Evolutionary conservation across 2,113 vertebrate genomes (phyloP).

Genomic region (Apus apus): DNA sequence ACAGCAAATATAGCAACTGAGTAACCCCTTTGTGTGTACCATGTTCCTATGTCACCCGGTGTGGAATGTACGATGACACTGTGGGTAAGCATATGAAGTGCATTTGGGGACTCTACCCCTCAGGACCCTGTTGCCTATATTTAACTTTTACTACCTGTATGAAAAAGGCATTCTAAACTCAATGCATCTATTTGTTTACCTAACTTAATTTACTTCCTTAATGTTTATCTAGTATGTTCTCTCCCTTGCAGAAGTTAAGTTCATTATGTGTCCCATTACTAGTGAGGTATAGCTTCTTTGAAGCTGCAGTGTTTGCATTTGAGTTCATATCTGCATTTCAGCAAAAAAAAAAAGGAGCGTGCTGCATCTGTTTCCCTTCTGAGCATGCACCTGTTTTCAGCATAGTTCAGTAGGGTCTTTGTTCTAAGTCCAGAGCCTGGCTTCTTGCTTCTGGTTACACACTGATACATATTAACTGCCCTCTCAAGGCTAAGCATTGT

Average conservation of each 20-base stretch:
- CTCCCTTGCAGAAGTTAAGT: neutral
- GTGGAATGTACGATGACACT: neutral
- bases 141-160: neutral
- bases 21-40: neutral
- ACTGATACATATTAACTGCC: neutral
- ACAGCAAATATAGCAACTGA: neutral
- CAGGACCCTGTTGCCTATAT: neutral
- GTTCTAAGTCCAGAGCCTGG: neutral
- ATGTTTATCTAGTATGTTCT: neutral
- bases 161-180: neutral
- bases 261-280: neutral
- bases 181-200: neutral
- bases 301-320: neutral
- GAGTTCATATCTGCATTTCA: neutral
- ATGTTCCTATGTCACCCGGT: fast-evolving
- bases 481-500: neutral
- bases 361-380: neutral
- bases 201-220: neutral
- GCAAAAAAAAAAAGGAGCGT: neutral
- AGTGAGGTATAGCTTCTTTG: neutral
- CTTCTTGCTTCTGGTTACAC: neutral
- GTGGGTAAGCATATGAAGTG: neutral
- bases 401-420: neutral
- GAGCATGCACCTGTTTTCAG: neutral
- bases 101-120: neutral